A percentile compares a stretch with the other conserved stretches of the same genome.
Conservation (phyloP, 2,113 vertebrate species). For the Catagonus wagneri region DNA sequence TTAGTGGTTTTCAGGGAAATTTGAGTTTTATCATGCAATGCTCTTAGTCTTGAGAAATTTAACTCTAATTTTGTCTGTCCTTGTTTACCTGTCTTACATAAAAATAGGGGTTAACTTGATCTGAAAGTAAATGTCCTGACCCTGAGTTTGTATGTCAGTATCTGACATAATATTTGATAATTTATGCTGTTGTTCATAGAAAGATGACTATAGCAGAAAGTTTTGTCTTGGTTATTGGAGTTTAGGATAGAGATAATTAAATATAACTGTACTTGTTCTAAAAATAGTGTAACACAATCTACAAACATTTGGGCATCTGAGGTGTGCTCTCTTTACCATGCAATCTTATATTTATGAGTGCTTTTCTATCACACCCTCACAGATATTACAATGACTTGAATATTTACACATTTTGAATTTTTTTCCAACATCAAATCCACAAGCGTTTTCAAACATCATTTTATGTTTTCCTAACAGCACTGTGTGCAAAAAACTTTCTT, state of each 20-base stretch:
- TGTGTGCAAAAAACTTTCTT: not conserved
- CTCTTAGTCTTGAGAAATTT: conserved; percentile 15
- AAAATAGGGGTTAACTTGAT: conserved; percentile 51
- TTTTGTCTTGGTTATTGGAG: conserved; percentile 33
- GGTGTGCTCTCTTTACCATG: not conserved
- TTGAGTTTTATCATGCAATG: not conserved
- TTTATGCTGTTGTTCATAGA: not conserved
- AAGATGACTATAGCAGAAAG: not conserved
- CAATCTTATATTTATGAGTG: not conserved
- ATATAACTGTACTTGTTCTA: conserved; percentile 2
- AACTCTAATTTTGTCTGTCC: conserved; percentile 28
- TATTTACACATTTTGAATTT: conserved; percentile 31
- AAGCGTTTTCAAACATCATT: conserved; percentile 35
- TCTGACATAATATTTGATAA: conserved; percentile 23
- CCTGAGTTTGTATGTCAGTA: not conserved
- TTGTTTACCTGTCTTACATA: conserved; percentile 39
- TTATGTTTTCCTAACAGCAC: conserved; percentile 3
- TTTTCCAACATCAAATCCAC: conserved; percentile 38
- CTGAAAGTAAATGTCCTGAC: not conserved
- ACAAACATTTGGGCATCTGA: not conserved
- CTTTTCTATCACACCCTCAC: not conserved
- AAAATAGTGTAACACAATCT: conserved; percentile 18
- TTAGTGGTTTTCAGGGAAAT: conserved; percentile 56
- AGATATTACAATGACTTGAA: not conserved
- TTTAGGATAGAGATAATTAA: conserved; percentile 37